phyloP scores from a whole-genome alignment of 2,113 vertebrate genomes.

The Panthera tigris region DNA sequence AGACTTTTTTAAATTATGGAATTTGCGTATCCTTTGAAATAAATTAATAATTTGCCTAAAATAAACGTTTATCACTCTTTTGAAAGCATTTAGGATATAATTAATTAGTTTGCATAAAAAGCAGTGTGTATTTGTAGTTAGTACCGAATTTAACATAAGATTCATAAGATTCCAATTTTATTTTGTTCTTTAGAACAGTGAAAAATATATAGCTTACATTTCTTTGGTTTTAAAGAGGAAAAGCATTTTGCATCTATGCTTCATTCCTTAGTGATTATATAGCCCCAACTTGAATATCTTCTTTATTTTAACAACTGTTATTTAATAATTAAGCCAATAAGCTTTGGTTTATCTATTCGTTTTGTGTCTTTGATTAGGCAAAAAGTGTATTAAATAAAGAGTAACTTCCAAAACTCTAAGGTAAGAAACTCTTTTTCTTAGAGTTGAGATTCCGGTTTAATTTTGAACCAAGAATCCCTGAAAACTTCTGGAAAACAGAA shows the following conservation, averaged over 20 bases:
- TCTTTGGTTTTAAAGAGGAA: neutral
- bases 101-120: conserved; percentile 30
- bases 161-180: neutral
- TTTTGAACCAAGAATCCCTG: neutral
- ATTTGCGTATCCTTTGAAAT: conserved; percentile 67
- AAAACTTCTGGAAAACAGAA: neutral
- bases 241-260: neutral
- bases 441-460: neutral
- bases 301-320: conserved; percentile 18
- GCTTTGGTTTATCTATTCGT: neutral
- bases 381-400: neutral
- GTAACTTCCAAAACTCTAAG: neutral
- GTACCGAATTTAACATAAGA: neutral
- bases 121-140: neutral
- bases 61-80: conserved; percentile 43
- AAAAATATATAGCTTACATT: neutral
- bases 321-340: conserved; percentile 20
- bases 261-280: neutral
- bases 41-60: conserved; percentile 73
- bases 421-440: neutral
- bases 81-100: neutral
- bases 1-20: conserved; percentile 64
- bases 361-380: neutral
- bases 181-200: neutral
- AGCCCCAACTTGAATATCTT: neutral